phyloP scores from a whole-genome alignment of 1,140 invertebrate genomes.

The Frieseomelitta varia region DNA sequence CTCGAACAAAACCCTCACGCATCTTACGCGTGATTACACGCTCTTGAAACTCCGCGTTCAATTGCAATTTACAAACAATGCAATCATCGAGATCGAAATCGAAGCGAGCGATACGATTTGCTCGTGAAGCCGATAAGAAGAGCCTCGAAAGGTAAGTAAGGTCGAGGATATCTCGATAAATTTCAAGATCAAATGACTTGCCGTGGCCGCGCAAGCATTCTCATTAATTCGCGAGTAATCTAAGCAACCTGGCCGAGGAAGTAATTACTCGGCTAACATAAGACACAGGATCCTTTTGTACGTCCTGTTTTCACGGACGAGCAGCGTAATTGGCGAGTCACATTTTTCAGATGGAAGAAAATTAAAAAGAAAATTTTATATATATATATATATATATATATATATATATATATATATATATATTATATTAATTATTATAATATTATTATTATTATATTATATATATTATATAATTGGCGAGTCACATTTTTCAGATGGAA shows the following conservation, averaged over 20 bases:
- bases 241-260: background rate
- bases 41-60: too few relatives aligned
- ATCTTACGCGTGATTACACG: background rate
- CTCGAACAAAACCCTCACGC: background rate
- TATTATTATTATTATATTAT: too few relatives aligned
- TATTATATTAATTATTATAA: too few relatives aligned
- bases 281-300: background rate
- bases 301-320: background rate
- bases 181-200: slow-evolving; percentile 20
- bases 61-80: background rate
- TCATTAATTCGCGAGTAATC: slow-evolving; percentile 11
- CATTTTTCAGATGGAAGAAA: background rate
- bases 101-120: background rate
- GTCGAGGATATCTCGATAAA: background rate
- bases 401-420: too few relatives aligned
- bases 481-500: too few relatives aligned
- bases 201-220: background rate
- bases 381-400: too few relatives aligned
- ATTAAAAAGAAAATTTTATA: background rate
- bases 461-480: too few relatives aligned
- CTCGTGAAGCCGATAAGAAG: background rate
- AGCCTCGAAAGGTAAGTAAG: background rate
- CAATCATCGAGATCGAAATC: background rate
- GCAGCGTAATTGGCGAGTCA: slow-evolving; percentile 50
- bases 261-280: background rate